phyloP scores from a whole-genome alignment of 2,113 vertebrate species.

The Nesospiza acunhae region DNA sequence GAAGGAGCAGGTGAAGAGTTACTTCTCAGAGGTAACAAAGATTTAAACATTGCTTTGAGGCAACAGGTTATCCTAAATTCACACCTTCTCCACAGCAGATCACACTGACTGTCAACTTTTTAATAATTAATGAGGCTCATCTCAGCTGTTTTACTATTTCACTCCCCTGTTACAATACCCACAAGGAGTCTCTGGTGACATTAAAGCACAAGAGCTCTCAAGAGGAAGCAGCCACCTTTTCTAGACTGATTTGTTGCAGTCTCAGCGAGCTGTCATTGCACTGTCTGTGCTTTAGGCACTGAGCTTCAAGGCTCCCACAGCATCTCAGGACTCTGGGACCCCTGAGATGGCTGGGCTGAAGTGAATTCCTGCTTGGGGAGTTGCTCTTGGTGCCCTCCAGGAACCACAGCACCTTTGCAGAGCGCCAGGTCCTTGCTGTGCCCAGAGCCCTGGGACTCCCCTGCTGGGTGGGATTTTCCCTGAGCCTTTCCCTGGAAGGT shows the following conservation, averaged over 20 bases:
- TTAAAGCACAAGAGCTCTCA: not conserved
- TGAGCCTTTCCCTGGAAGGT: rapidly evolving
- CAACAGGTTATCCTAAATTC: not conserved
- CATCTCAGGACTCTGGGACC: not conserved
- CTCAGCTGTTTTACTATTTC: not conserved
- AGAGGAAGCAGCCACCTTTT: not conserved
- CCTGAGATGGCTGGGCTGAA: not conserved
- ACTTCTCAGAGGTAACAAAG: not conserved
- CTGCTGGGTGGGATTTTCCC: not conserved
- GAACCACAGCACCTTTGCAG: not conserved
- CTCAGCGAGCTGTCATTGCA: not conserved
- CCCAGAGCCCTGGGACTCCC: not conserved
- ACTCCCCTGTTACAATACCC: not conserved
- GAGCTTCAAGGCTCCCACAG: not conserved
- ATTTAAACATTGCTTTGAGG: not conserved
- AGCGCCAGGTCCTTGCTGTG: not conserved
- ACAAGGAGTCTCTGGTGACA: not conserved
- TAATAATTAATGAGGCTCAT: not conserved
- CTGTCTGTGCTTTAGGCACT: not conserved
- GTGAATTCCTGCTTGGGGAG: not conserved
- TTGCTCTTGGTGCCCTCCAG: not conserved
- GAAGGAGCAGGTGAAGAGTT: not conserved
- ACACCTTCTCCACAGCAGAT: not conserved
- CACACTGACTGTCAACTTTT: not conserved
- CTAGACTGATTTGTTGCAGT: not conserved